Evolutionary conservation across 2,797 vertebrate genomes (phyloP), one percentile per base, ranked within the genome.

Genomic region (Rhyacichthys aspro): DNA sequence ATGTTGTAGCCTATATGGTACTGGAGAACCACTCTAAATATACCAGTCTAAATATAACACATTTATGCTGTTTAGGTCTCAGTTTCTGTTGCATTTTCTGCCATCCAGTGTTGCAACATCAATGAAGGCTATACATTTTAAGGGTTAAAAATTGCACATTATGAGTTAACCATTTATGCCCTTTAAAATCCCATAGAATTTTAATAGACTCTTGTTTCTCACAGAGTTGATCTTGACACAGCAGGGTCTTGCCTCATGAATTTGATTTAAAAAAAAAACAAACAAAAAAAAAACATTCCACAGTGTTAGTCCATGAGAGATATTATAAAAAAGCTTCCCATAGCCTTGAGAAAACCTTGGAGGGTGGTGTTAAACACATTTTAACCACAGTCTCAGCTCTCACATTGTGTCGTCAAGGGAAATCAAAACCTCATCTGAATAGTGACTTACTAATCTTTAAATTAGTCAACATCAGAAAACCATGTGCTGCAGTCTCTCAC

Each of bases 401-500:
- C n/a, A n/a, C n/a, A n/a, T n/a, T n/a, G n/a, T n/a, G n/a, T n/a
- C n/a, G n/a, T n/a, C n/a, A n/a, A n/a, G n/a, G n/a, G n/a, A 18
- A 52, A 37, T 38, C 8, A 16, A 15, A 17, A 34, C 28, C 10
- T 52, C 5, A 37, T 11, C 15, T 8, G 7, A 48, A 49, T 57
- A 50, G 39, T 46, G 64, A 55, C 3, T 48, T 11, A 50, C 11
- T 10, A 16, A 9, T 47, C 14, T 23, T 14, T 23, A 47, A 47
- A 52, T 52, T 52, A 38, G 34, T 41, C 37, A 39, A 37, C 17
- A 39, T 53, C 23, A 39, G 50, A 39, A 53, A 53, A 39, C 50
- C 48, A 62, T 61, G 57, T 58, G 46, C 17, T 14, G 19, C 17
- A 1, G 12, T 53, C 60, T n/a, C 14, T 32, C 37, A 63, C 33